Percentiles rank a stretch among this genome's conserved stretches.
phyloP scores from a whole-genome alignment of 2,113 vertebrate species.

The Romanogobio albipinnatus region DNA sequence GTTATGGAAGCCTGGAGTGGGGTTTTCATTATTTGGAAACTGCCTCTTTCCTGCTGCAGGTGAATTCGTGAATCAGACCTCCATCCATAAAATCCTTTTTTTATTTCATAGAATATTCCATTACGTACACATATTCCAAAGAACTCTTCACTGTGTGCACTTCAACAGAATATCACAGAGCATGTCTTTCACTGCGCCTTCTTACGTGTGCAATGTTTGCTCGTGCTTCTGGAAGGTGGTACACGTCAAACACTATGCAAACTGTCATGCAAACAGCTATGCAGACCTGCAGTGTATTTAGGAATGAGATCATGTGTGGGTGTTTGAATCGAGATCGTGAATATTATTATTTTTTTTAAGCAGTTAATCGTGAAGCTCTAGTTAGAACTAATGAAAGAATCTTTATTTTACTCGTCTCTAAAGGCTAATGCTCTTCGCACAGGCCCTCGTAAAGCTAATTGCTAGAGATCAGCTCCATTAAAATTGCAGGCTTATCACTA shows the following conservation, averaged over 20 bases:
- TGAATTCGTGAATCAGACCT: background rate
- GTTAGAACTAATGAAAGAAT: background rate
- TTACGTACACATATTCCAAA: background rate
- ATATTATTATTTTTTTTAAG: no score
- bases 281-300: no score
- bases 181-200: constrained; percentile 7
- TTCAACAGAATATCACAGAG: background rate
- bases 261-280: background rate
- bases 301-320: no score
- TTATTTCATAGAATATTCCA: constrained; percentile 6
- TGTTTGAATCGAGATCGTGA: no score
- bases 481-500: constrained; percentile 20
- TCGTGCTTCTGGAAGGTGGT: background rate
- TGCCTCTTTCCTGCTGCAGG: background rate
- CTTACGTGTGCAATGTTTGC: background rate
- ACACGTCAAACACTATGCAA: background rate
- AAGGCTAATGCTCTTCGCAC: background rate
- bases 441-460: constrained; percentile 37
- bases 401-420: constrained; percentile 15
- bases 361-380: no score
- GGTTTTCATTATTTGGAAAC: constrained; percentile 1
- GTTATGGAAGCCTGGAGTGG: constrained; percentile 7
- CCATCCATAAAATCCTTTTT: background rate
- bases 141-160: background rate
- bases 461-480: background rate